Evolutionary conservation across 64 coral and sea anemone species (phyloP).

Genomic region (Montipora sp.): DNA sequence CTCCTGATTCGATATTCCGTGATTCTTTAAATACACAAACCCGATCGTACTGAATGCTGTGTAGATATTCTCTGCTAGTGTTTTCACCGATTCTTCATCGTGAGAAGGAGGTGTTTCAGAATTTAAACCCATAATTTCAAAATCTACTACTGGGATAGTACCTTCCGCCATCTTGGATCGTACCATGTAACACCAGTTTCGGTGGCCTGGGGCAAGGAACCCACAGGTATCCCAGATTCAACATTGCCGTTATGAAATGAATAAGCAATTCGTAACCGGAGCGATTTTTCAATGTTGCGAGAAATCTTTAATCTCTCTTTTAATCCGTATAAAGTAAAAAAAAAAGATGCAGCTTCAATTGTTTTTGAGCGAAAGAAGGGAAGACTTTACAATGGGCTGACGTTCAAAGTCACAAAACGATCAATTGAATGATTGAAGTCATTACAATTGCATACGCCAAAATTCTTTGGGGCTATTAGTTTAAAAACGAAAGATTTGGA

Average conservation of each 20-base stretch:
- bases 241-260: background rate
- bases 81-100: constrained; percentile 32
- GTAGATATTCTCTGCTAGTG: constrained; percentile 37
- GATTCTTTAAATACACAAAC: constrained; percentile 76
- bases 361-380: too few relatives aligned
- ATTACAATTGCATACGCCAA: background rate
- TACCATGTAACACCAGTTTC: background rate
- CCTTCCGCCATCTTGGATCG: constrained; percentile 8
- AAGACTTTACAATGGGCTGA: too few relatives aligned
- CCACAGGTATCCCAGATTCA: background rate
- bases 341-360: too few relatives aligned
- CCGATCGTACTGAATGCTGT: constrained; percentile 75
- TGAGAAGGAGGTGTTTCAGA: background rate
- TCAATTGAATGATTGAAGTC: background rate
- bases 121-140: constrained; percentile 54
- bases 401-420: too few relatives aligned
- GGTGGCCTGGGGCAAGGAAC: background rate
- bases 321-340: too few relatives aligned
- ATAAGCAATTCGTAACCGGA: too few relatives aligned
- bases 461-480: background rate
- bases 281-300: too few relatives aligned
- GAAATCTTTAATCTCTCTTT: too few relatives aligned
- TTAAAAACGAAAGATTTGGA: background rate
- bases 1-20: constrained; percentile 66
- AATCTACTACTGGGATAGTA: constrained; percentile 62